Percentiles rank a stretch among this genome's conserved stretches.
Evolutionary conservation across 1,140 invertebrate species (phyloP).

Genomic region (Bombyx mandarina): DNA sequence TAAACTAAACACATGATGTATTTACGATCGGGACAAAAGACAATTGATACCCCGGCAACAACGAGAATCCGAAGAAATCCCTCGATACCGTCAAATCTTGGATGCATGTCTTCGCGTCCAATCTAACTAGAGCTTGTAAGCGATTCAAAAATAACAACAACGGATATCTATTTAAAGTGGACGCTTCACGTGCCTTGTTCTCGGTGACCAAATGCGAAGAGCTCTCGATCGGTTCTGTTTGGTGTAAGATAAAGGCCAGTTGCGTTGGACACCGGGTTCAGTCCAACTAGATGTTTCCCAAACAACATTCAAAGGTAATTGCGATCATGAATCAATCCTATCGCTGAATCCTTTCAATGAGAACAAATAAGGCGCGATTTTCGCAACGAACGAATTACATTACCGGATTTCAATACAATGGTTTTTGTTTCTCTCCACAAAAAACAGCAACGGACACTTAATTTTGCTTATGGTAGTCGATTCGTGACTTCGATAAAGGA

Average conservation of each 20-base stretch:
- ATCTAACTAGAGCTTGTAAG: neutral
- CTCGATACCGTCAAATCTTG: conserved; percentile 27
- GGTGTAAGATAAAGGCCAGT: neutral
- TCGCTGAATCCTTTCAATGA: conserved; percentile 32
- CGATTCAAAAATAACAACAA: neutral
- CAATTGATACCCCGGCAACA: conserved; percentile 27
- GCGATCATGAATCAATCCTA: conserved; percentile 61
- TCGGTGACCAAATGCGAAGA: neutral
- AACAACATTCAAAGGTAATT: conserved; percentile 55
- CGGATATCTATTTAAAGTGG: conserved; percentile 1
- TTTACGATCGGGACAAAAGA: conserved; percentile 31
- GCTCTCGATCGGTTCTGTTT: neutral
- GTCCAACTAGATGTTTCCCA: conserved; percentile 16
- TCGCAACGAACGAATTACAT: conserved; percentile 20
- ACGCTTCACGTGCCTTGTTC: conserved; percentile 12
- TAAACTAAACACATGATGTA: conserved; percentile 30
- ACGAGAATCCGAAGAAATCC: conserved; percentile 28
- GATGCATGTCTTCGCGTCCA: conserved; percentile 10
- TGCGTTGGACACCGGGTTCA: neutral
- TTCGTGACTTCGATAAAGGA: neutral
- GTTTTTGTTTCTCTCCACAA: neutral
- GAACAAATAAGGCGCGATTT: conserved; percentile 14
- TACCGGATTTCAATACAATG: conserved; percentile 14
- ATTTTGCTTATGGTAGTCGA: neutral
- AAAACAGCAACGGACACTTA: neutral